Evolutionary conservation across 2,888 invertebrate species (phyloP).

Genomic region (Cryptocephalus moraei): DNA sequence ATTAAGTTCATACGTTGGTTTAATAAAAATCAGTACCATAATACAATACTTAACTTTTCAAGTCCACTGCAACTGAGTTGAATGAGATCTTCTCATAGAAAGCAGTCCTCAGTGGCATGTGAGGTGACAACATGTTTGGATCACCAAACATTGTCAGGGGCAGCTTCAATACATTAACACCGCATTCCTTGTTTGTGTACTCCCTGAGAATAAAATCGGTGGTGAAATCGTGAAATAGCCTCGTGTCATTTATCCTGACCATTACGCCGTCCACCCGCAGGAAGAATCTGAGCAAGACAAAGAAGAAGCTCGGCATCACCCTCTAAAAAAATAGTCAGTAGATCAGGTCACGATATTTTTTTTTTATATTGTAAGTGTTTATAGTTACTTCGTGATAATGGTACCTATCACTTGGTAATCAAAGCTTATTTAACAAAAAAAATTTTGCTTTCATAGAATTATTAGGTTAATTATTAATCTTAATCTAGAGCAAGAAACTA

Average conservation of each 20-base stretch:
- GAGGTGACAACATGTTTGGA: slow-evolving; percentile 57
- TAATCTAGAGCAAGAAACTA: no score
- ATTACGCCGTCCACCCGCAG: slow-evolving; percentile 90
- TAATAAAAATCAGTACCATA: no score
- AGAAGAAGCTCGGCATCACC: slow-evolving; percentile 93
- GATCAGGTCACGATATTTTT: not conserved
- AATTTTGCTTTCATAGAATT: no score
- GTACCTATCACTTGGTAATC: no score
- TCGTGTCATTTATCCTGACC: slow-evolving; percentile 78
- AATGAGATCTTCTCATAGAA: slow-evolving; percentile 36
- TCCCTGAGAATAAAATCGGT: slow-evolving; percentile 74
- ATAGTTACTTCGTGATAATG: no score
- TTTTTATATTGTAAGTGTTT: no score
- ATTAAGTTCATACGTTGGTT: no score
- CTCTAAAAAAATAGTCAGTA: slow-evolving; percentile 48
- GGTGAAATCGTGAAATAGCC: slow-evolving; percentile 69
- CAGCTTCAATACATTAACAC: slow-evolving; percentile 55
- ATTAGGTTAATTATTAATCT: no score
- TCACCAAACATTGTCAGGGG: slow-evolving; percentile 52
- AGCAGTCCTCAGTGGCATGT: slow-evolving; percentile 48
- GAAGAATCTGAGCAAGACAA: slow-evolving; percentile 82
- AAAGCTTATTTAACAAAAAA: no score
- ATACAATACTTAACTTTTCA: no score
- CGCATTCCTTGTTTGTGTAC: slow-evolving; percentile 68
- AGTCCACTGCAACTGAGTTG: not conserved